Evolutionary conservation across 2,888 invertebrate genomes (phyloP).

Genomic region (Mechanitis messenoides): DNA sequence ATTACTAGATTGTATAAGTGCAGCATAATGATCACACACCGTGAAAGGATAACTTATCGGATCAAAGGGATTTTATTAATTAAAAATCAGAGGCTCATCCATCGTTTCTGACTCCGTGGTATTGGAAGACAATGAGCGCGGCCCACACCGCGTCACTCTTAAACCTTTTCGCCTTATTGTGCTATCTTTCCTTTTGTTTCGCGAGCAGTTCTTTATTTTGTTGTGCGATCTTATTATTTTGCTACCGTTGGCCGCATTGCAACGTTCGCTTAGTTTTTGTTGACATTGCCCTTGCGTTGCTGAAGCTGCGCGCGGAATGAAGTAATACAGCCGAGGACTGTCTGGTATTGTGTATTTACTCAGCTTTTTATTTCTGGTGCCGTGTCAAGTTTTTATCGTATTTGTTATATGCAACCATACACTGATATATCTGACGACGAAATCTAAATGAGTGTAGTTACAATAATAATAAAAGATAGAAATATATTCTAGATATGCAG

Average conservation of each 20-base stretch:
- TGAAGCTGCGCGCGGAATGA: conserved; percentile 63
- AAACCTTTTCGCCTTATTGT: conserved; percentile 74
- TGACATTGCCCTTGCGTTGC: conserved; percentile 38
- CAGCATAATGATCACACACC: neutral
- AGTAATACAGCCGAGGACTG: conserved; percentile 68
- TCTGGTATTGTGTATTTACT: conserved; percentile 69
- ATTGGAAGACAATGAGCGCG: conserved; percentile 61
- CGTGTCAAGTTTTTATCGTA: conserved; percentile 53
- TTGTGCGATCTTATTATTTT: conserved; percentile 76
- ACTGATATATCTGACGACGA: neutral
- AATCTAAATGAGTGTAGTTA: neutral
- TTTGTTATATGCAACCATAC: conserved; percentile 52
- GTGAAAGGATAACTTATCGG: neutral
- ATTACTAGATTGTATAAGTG: neutral
- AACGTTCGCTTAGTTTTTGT: conserved; percentile 64
- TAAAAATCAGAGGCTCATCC: conserved; percentile 44
- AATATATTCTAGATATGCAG: conserved; percentile 16
- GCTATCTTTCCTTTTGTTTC: conserved; percentile 72
- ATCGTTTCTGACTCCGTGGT: conserved; percentile 26
- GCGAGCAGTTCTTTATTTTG: conserved; percentile 73
- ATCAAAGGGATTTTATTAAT: neutral
- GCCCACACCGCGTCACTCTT: conserved; percentile 73
- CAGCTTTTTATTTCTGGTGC: conserved; percentile 53
- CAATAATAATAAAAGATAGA: neutral
- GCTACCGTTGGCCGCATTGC: conserved; percentile 73